phyloP scores from a whole-genome alignment of 2,797 vertebrate species.

The Adelosebastes latens region DNA sequence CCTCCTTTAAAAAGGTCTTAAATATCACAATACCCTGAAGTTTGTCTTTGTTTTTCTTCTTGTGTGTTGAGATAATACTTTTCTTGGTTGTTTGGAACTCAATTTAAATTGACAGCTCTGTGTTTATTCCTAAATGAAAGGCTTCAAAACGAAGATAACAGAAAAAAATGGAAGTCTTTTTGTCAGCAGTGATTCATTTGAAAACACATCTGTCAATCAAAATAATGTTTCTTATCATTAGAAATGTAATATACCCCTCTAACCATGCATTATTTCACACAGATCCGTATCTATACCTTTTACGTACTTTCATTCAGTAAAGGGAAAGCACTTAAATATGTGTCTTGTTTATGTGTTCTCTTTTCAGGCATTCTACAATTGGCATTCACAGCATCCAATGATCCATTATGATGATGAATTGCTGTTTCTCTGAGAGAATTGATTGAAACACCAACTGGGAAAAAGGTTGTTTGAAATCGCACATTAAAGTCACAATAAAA shows the following conservation, averaged over 20 bases:
- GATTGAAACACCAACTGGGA: conserved; percentile 64
- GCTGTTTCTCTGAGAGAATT: conserved; percentile 47
- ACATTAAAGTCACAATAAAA: conserved; percentile 69
- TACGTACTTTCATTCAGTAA: background rate
- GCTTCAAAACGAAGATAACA: conserved; percentile 13
- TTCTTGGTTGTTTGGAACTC: conserved; percentile 29
- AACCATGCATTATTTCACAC: conserved; percentile 7
- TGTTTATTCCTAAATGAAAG: conserved; percentile 46
- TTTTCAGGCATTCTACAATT: conserved; percentile 38
- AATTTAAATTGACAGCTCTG: conserved; percentile 38
- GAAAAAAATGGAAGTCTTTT: conserved; percentile 8
- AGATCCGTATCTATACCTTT: background rate
- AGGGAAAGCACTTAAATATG: conserved; percentile 11
- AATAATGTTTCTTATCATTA: conserved; percentile 9
- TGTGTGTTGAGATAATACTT: conserved; percentile 21
- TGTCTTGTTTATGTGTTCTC: conserved; percentile 31
- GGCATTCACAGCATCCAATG: conserved; percentile 48
- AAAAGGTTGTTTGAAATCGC: conserved; percentile 71
- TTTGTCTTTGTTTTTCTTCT: conserved; percentile 39
- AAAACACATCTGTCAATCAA: conserved; percentile 49
- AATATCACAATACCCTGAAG: conserved; percentile 23
- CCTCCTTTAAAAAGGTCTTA: background rate
- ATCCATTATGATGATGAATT: conserved; percentile 71
- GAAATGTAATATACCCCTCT: conserved; percentile 1
- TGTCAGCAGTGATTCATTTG: conserved; percentile 23